Percentiles rank a stretch among this genome's conserved stretches.
Conservation (phyloP, 2,113 vertebrate genomes). For the Furnarius figulus region DNA sequence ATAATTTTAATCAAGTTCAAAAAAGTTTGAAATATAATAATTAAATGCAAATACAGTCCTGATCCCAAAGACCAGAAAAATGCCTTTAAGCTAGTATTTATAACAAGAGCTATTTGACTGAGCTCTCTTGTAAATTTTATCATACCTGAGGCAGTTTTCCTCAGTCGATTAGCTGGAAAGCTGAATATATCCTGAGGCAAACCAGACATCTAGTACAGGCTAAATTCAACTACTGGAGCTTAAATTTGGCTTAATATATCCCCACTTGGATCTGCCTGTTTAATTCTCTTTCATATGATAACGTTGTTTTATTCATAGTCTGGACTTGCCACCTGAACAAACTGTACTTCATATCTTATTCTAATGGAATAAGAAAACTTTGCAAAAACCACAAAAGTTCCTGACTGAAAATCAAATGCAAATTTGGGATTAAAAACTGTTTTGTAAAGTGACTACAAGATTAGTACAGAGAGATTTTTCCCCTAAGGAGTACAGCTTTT, state of each 20-base stretch:
- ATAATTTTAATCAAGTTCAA: constrained; percentile 69
- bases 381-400: constrained; percentile 60
- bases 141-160: constrained; percentile 83
- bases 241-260: constrained; percentile 93
- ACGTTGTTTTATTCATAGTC: constrained; percentile 76
- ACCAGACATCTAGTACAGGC: constrained; percentile 81
- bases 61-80: constrained; percentile 76
- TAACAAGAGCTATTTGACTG: constrained; percentile 80
- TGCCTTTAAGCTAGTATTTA: constrained; percentile 85
- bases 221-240: constrained; percentile 88
- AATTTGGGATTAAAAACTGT: constrained; percentile 45
- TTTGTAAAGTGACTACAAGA: constrained; percentile 38
- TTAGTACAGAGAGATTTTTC: neutral
- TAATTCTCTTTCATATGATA: constrained; percentile 87
- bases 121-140: constrained; percentile 87
- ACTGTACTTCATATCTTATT: constrained; percentile 71
- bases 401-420: constrained; percentile 59
- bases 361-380: constrained; percentile 69
- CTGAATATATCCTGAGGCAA: constrained; percentile 89
- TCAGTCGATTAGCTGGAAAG: constrained; percentile 77
- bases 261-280: constrained; percentile 86
- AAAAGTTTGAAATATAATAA: constrained; percentile 79
- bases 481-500: constrained; percentile 28
- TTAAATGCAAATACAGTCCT: constrained; percentile 82
- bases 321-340: constrained; percentile 75